Evolutionary conservation across 2,797 vertebrate species (phyloP).

Genomic region (Sphenodon punctatus): DNA sequence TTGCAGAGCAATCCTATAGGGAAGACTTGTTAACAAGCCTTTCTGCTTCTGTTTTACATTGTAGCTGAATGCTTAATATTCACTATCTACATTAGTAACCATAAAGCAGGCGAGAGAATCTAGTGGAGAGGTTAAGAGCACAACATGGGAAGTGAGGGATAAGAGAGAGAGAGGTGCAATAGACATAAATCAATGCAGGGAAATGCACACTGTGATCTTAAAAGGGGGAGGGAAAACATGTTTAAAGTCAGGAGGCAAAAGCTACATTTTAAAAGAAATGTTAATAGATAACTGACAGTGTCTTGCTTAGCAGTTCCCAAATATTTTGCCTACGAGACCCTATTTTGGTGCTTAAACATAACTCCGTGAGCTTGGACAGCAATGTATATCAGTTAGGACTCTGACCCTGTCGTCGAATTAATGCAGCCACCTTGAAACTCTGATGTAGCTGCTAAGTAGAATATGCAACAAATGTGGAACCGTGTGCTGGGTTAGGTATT

Average conservation of each 20-base stretch:
- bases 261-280: too few species aligned
- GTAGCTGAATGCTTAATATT: not conserved
- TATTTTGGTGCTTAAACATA: too few species aligned
- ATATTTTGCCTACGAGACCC: too few species aligned
- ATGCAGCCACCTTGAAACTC: too few species aligned
- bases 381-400: too few species aligned
- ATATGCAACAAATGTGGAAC: not conserved
- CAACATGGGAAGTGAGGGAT: not conserved
- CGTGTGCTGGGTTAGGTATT: not conserved
- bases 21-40: not conserved
- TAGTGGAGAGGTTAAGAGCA: not conserved
- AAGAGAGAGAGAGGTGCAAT: not conserved
- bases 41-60: not conserved
- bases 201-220: not conserved
- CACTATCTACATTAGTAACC: not conserved
- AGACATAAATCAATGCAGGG: not conserved
- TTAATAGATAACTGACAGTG: too few species aligned
- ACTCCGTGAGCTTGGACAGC: too few species aligned
- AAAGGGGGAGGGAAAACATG: not conserved
- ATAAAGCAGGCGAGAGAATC: not conserved
- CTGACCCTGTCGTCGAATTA: too few species aligned
- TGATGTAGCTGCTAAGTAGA: not conserved
- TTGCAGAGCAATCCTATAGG: not conserved
- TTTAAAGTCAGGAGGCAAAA: not conserved
- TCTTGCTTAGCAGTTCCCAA: too few species aligned